phyloP scores from a whole-genome alignment of 92 coral and sea anemone genomes.

The Phenganax stokvisi region DNA sequence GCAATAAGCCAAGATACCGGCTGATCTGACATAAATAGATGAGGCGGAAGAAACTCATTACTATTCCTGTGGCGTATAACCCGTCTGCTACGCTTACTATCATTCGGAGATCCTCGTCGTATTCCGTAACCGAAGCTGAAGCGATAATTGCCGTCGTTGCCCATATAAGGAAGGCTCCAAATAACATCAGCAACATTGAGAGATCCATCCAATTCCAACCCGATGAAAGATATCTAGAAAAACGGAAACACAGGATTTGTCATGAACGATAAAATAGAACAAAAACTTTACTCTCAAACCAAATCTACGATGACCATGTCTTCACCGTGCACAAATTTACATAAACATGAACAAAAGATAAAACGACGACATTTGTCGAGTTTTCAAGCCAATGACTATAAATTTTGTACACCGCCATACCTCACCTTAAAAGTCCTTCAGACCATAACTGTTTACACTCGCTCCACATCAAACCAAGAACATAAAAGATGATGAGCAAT shows the following conservation, averaged over 20 bases:
- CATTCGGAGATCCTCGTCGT: constrained; percentile 37
- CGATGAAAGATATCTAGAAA: constrained; percentile 64
- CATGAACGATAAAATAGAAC: too few species aligned
- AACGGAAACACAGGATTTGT: too few species aligned
- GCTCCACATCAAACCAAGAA: constrained; percentile 94
- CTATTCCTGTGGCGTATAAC: constrained; percentile 82
- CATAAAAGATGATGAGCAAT: constrained; percentile 67
- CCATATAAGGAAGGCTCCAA: constrained; percentile 78
- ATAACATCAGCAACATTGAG: constrained; percentile 71
- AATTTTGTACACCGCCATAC: too few species aligned
- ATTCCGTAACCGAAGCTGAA: constrained; percentile 12
- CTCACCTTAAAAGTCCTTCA: constrained; percentile 50
- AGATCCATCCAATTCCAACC: constrained; percentile 99
- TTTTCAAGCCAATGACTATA: too few species aligned
- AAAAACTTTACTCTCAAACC: too few species aligned
- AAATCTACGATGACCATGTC: too few species aligned
- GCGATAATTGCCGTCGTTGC: constrained; percentile 42
- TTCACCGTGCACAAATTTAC: too few species aligned
- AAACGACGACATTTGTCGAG: too few species aligned
- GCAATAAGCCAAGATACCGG: constrained; percentile 86
- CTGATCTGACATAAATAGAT: constrained; percentile 95
- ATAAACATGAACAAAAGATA: too few species aligned
- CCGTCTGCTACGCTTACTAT: constrained; percentile 85
- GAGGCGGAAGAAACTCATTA: constrained; percentile 88
- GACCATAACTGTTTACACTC: constrained; percentile 87